phyloP scores from a whole-genome alignment of 1,140 invertebrate species.

The Mercenaria mercenaria region DNA sequence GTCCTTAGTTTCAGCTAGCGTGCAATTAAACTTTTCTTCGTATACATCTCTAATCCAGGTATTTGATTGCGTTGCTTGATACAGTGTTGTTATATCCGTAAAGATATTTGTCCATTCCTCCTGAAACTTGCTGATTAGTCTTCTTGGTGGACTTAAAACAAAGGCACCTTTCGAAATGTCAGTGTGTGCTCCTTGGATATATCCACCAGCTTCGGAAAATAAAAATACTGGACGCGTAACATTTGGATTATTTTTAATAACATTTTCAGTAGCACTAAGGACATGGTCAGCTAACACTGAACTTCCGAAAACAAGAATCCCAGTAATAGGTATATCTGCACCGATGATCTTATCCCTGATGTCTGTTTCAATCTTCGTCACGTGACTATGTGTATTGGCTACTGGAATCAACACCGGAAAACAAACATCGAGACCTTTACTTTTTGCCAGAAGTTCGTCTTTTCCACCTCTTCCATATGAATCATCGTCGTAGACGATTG shows the following conservation, averaged over 20 bases:
- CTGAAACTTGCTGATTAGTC: conserved; percentile 20
- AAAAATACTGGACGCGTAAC: conserved; percentile 14
- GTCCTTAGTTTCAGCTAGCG: neutral
- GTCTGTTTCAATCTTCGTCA: neutral
- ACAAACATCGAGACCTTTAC: conserved; percentile 33
- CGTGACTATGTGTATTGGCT: neutral
- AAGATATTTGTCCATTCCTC: conserved; percentile 10
- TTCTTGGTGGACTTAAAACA: conserved; percentile 44
- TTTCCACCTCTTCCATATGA: conserved; percentile 46
- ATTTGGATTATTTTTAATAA: neutral
- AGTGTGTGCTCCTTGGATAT: neutral
- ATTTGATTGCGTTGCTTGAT: neutral
- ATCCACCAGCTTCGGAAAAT: conserved; percentile 38
- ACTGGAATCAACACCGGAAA: conserved; percentile 30
- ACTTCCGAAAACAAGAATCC: conserved; percentile 54
- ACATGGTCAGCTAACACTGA: neutral
- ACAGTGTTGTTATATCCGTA: neutral
- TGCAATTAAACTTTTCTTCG: neutral
- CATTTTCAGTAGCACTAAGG: neutral
- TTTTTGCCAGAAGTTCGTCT: neutral
- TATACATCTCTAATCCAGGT: conserved; percentile 24
- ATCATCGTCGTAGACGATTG: conserved; percentile 46
- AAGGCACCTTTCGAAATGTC: conserved; percentile 42
- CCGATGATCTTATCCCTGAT: neutral
- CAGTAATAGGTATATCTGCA: neutral